These are phyloP conservation scores for Eutolmus rufibarbis DNA, from an alignment of 2,888 invertebrate species.

Conservation along the genomic window DNA sequence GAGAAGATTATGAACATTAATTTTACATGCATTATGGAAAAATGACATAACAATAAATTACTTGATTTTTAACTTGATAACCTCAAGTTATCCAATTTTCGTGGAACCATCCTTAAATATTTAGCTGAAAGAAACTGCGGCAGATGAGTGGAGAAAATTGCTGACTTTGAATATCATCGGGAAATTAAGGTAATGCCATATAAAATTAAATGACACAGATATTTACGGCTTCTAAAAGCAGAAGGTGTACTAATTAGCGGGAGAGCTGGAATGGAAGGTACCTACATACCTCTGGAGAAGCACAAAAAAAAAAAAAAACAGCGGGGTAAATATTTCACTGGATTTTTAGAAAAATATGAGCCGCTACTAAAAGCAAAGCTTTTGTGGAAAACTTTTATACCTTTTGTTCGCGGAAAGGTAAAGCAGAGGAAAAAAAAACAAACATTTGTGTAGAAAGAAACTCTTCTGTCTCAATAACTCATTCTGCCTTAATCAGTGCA, in stretches of 20 bases:
- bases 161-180: not conserved
- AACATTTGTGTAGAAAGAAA: not conserved
- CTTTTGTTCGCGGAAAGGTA: constrained; percentile 2
- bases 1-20: no score
- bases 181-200: not conserved
- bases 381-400: constrained; percentile 20
- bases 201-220: constrained; percentile 12
- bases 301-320: constrained; percentile 1
- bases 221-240: not conserved
- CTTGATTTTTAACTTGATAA: no score
- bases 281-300: not conserved
- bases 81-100: no score
- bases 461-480: constrained; percentile 9
- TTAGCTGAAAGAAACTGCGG: no score
- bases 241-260: constrained; percentile 10
- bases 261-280: not conserved
- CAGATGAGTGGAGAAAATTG: not conserved
- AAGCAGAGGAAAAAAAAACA: not conserved
- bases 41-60: no score
- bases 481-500: constrained; percentile 19
- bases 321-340: constrained; percentile 9
- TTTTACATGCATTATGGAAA: no score
- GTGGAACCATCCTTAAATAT: no score
- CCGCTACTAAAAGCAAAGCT: constrained; percentile 12
- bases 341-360: constrained; percentile 12